These are phyloP conservation scores for Lycaena phlaeas DNA, from an alignment of 2,888 invertebrate genomes.

Conservation along the genomic window DNA sequence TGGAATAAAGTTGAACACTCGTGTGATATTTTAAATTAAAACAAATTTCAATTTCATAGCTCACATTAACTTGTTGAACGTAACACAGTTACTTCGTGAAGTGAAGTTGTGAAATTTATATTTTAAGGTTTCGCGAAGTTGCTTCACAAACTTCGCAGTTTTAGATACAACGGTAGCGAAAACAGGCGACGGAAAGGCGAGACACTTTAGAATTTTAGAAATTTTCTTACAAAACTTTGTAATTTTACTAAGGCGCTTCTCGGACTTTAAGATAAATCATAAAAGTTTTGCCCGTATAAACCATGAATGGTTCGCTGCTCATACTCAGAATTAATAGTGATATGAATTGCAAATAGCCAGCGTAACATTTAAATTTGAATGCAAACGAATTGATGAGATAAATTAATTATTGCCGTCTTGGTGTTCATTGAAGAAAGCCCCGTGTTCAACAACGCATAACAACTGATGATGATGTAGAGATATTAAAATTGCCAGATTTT, in stretches of 20 bases:
- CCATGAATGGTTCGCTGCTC: neutral
- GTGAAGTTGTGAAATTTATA: conserved; percentile 61
- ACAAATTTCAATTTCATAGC: conserved; percentile 35
- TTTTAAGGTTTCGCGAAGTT: conserved; percentile 39
- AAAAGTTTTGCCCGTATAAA: conserved; percentile 26
- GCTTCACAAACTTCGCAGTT: conserved; percentile 38
- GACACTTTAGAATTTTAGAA: conserved; percentile 66
- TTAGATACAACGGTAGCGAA: conserved; percentile 38
- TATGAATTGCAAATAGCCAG: neutral
- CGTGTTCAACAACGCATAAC: too few species aligned
- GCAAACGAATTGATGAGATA: too few species aligned
- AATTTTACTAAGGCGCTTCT: conserved; percentile 38
- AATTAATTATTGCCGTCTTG: too few species aligned
- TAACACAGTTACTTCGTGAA: conserved; percentile 42
- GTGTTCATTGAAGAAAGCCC: too few species aligned
- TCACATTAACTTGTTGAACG: conserved; percentile 54
- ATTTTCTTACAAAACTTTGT: conserved; percentile 55
- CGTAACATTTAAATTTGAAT: too few species aligned
- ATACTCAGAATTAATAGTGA: neutral
- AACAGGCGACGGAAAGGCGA: conserved; percentile 35
- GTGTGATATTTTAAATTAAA: conserved; percentile 22
- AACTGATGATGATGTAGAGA: too few species aligned
- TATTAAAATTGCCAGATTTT: too few species aligned
- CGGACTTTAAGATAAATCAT: conserved; percentile 55
- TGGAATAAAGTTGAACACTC: neutral